Conservation (phyloP, 1,140 invertebrate genomes). For the Chelonus insularis region DNA sequence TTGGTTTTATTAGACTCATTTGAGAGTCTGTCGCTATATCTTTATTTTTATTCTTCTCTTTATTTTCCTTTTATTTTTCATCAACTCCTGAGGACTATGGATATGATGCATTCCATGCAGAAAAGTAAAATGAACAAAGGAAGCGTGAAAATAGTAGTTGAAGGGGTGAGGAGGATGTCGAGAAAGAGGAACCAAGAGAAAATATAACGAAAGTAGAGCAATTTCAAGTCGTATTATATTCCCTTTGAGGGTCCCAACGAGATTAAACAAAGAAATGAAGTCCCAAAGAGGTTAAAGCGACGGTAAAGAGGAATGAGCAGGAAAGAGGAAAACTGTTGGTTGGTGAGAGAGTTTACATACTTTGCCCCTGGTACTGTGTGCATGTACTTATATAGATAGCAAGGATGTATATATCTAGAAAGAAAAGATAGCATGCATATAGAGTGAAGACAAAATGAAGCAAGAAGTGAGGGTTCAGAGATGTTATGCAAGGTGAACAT, state of each 20-base stretch:
- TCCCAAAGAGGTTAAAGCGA: constrained; percentile 6
- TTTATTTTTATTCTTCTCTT: too few species aligned
- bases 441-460: constrained; percentile 58
- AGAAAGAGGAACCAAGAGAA: constrained; percentile 7
- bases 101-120: too few species aligned
- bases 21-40: too few species aligned
- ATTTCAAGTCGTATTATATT: constrained; percentile 7
- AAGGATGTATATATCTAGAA: constrained; percentile 23
- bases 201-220: constrained; percentile 16
- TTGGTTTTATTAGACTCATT: too few species aligned
- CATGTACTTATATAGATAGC: constrained; percentile 11
- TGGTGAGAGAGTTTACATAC: constrained; percentile 8
- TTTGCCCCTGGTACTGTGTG: constrained; percentile 15
- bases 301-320: neutral
- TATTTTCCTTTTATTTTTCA: too few species aligned
- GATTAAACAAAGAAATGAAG: constrained; percentile 30
- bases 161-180: constrained; percentile 8
- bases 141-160: constrained; percentile 2
- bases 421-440: constrained; percentile 52
- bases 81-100: too few species aligned
- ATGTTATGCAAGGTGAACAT: constrained; percentile 1
- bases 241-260: constrained; percentile 19
- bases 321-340: constrained; percentile 3
- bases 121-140: too few species aligned
- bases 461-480: constrained; percentile 38